These are phyloP conservation scores for Zoanthus sansibaricus DNA, from an alignment of 92 coral and sea anemone species.

Conservation along the genomic window DNA sequence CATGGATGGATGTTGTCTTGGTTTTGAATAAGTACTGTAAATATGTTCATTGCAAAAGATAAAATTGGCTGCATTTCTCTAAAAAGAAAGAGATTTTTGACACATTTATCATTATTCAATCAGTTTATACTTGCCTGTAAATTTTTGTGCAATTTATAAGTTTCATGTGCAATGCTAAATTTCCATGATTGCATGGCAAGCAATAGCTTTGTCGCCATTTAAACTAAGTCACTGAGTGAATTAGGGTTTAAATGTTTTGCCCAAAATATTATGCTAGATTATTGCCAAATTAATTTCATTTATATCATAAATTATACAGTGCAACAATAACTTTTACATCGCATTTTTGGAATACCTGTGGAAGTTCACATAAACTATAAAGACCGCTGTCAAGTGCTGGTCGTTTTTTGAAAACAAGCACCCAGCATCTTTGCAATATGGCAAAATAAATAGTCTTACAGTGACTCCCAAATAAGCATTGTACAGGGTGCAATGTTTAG, in stretches of 20 bases:
- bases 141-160: conserved; percentile 1
- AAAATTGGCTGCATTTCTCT: conserved; percentile 23
- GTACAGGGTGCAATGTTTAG: background rate
- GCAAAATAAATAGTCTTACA: background rate
- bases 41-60: background rate
- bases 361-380: conserved; percentile 26
- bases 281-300: conserved; percentile 12
- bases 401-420: conserved; percentile 5
- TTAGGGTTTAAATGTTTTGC: too few relatives aligned
- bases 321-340: background rate
- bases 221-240: too few relatives aligned
- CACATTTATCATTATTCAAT: background rate
- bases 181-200: too few relatives aligned
- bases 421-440: background rate
- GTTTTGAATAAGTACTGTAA: conserved; percentile 7
- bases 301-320: background rate
- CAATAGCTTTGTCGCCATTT: too few relatives aligned
- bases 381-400: background rate
- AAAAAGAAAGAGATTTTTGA: background rate
- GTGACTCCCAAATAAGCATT: background rate
- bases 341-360: conserved; percentile 23
- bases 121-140: background rate
- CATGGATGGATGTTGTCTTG: conserved; percentile 33
- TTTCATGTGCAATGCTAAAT: background rate
- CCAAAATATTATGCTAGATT: conserved; percentile 17